These are phyloP conservation scores for Pelochelys cantorii DNA, from an alignment of 2,797 vertebrate genomes.

Conservation along the genomic window DNA sequence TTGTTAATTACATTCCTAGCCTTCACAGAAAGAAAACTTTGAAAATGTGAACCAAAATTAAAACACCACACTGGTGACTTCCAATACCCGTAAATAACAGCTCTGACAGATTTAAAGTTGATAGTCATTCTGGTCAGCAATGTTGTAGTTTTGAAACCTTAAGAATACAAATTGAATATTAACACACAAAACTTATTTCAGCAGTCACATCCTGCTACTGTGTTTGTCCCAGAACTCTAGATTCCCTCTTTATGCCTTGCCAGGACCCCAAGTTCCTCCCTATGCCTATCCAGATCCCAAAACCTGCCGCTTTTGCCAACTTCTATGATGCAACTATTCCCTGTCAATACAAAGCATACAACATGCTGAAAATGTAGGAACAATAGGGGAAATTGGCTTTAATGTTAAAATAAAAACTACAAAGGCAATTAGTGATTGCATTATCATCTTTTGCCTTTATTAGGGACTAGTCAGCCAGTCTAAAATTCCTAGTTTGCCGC, in stretches of 20 bases:
- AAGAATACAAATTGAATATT: background rate
- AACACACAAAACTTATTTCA: background rate
- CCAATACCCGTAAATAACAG: background rate
- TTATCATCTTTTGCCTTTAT: background rate
- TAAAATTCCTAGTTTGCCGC: background rate
- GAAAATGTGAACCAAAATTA: background rate
- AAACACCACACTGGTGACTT: rapidly evolving
- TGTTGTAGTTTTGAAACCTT: background rate
- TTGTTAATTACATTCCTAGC: background rate
- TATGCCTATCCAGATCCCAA: rapidly evolving
- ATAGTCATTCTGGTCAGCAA: rapidly evolving
- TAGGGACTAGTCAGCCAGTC: background rate
- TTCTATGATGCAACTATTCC: rapidly evolving
- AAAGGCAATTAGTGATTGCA: rapidly evolving
- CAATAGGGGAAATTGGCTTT: background rate
- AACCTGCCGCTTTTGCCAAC: rapidly evolving
- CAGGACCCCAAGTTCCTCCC: background rate
- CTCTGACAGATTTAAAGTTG: background rate
- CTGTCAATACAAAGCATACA: rapidly evolving
- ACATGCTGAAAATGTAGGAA: background rate
- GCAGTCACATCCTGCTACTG: rapidly evolving
- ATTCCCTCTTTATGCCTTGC: rapidly evolving
- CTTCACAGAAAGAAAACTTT: rapidly evolving
- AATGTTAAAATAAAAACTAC: rapidly evolving
- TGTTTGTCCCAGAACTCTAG: background rate